Conservation (phyloP, 2,888 invertebrate genomes). For the Pammene aurita region DNA sequence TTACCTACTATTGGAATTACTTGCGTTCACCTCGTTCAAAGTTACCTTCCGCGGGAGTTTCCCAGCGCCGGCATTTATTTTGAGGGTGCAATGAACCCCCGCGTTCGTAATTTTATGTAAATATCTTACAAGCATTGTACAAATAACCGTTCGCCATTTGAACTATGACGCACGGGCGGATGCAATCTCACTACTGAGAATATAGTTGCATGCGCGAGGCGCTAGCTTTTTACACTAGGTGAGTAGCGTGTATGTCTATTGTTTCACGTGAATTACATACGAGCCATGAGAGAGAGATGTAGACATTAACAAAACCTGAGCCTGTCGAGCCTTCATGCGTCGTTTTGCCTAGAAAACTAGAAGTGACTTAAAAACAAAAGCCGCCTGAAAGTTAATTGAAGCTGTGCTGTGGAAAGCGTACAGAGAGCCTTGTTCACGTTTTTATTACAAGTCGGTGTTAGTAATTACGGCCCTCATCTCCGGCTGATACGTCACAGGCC, state of each 20-base stretch:
- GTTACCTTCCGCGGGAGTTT: constrained; percentile 52
- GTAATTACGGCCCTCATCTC: constrained; percentile 38
- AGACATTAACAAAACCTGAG: constrained; percentile 11
- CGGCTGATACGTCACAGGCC: constrained; percentile 39
- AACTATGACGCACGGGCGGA: background rate
- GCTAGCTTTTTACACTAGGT: constrained; percentile 7
- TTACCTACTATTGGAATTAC: constrained; percentile 50
- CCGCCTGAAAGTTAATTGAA: constrained; percentile 6
- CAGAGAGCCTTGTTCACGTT: constrained; percentile 19
- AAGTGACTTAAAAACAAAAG: constrained; percentile 25
- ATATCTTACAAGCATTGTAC: constrained; percentile 7
- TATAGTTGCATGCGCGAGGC: constrained; percentile 4
- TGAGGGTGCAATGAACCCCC: constrained; percentile 50
- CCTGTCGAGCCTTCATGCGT: constrained; percentile 19
- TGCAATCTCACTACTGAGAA: background rate
- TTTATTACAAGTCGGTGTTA: constrained; percentile 35
- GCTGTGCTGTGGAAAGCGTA: constrained; percentile 1
- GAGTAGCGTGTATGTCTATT: background rate
- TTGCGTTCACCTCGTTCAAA: constrained; percentile 52
- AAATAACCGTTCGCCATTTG: constrained; percentile 17
- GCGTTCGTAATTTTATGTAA: constrained; percentile 43
- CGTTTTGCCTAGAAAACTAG: constrained; percentile 22
- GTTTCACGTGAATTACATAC: constrained; percentile 9
- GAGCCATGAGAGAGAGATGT: background rate
- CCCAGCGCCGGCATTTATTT: constrained; percentile 52